Evolutionary conservation across 2,888 invertebrate genomes (phyloP), one percentile per base, ranked within the genome.

Genomic region (Aleiodes testaceus): DNA sequence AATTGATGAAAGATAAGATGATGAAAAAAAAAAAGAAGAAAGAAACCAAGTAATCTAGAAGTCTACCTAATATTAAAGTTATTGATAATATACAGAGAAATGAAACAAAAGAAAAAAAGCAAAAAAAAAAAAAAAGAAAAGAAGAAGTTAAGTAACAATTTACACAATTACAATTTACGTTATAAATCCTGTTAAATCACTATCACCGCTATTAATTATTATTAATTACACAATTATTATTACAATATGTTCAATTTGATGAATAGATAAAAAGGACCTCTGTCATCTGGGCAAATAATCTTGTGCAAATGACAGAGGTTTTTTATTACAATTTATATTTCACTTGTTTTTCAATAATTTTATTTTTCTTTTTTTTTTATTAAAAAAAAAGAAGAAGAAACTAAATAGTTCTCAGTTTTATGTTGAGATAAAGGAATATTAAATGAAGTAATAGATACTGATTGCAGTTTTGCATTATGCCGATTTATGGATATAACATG

Each of bases 21-120:
- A 11, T 11, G 2, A 9, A 36, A 11, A 2, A 36, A 9, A 11
- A 11, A 36, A 11, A 36, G 36, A 36, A 73, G 75, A 68, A 70
- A 71, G 72, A 79, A 79, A 78, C 81, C 79, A 79, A 83, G 77
- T 81, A 82, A 82, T 79, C 81, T 83, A 82, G 80, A 84, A 84
- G 81, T 84, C 82, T 86, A 86, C 82, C 81, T 85, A 84, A 85
- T 86, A 85, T 86, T 85, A 86, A 85, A 84, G 84, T 84, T 85
- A 84, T 82, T 82, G 77, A 85, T 84, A 82, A 82, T 85, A 84
- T 83, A 85, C 83, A 83, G 80, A 85, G 78, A 77, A 69, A 50
- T 45, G 63, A 52, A 53, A 16, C n/a, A 47, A 47, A 14, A 47
- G 9, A 44, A 2, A 14, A 14, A 47, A 14, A 47, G 14, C 3